Percentiles rank a stretch among this genome's conserved stretches.
These are phyloP conservation scores for Platanista minor DNA, from an alignment of 2,113 vertebrate genomes.

Conservation along the genomic window DNA sequence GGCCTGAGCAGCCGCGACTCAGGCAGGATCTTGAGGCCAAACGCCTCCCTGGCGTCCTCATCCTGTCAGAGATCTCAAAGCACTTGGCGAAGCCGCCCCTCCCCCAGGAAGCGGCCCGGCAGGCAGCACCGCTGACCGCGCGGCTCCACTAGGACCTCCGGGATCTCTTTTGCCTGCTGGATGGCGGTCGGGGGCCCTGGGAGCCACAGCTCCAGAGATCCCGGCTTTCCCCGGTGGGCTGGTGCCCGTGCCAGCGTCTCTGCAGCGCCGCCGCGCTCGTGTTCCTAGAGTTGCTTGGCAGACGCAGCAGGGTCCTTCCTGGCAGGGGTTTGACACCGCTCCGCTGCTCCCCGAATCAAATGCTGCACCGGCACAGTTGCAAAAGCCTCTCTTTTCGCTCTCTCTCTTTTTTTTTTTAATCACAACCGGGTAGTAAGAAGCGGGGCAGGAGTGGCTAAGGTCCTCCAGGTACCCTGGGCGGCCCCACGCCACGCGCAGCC, in stretches of 20 bases:
- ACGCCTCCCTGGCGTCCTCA: slow-evolving; percentile 83
- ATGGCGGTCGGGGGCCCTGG: not conserved
- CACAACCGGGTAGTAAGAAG: not conserved
- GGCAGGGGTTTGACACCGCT: not conserved
- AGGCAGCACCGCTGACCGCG: slow-evolving; percentile 81
- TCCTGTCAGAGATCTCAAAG: slow-evolving; percentile 88
- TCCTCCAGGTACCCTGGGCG: not conserved
- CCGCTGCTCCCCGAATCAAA: slow-evolving; percentile 78
- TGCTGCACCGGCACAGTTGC: slow-evolving; percentile 73
- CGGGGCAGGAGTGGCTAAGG: not conserved
- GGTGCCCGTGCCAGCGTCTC: not conserved
- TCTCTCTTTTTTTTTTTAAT: no score
- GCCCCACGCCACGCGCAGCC: not conserved
- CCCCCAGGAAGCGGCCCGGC: slow-evolving; percentile 87
- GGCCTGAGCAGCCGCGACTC: slow-evolving; percentile 87
- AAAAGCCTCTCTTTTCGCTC: not conserved
- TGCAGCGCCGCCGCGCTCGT: accelerated
- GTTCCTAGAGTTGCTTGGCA: not conserved
- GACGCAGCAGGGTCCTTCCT: not conserved
- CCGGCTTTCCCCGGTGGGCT: not conserved
- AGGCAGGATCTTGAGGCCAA: slow-evolving; percentile 87
- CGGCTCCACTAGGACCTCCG: slow-evolving; percentile 85
- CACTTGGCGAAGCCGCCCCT: slow-evolving; percentile 89
- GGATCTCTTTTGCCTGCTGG: slow-evolving; percentile 82
- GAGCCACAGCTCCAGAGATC: not conserved